Percentiles rank a stretch among this genome's conserved stretches.
Conservation (phyloP, 2,797 vertebrate species). For the Champsocephalus esox region DNA sequence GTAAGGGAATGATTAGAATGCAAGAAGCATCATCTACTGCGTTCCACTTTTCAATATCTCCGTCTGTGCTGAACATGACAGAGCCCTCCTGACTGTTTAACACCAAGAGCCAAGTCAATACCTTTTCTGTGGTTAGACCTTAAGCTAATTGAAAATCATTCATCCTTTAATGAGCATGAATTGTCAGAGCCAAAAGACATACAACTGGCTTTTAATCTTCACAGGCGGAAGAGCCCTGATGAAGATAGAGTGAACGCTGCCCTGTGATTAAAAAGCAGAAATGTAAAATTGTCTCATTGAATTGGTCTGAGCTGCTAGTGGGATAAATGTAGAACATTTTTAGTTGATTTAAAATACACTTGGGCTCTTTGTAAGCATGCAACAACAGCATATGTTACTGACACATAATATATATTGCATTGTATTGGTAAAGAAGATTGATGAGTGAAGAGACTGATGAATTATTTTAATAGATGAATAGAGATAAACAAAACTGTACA, state of each 20-base stretch:
- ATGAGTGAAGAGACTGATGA: not conserved
- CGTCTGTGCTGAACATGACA: slow-evolving; percentile 42
- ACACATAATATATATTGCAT: not conserved
- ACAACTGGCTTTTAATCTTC: slow-evolving; percentile 78
- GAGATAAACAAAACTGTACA: not conserved
- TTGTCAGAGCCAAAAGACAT: slow-evolving; percentile 80
- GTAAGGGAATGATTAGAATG: not conserved
- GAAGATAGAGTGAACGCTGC: slow-evolving; percentile 50
- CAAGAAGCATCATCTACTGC: slow-evolving; percentile 21
- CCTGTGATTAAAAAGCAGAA: slow-evolving; percentile 23
- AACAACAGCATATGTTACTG: not conserved
- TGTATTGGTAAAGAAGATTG: not conserved
- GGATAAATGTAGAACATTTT: slow-evolving; percentile 1
- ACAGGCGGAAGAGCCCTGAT: slow-evolving; percentile 42
- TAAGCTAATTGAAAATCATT: slow-evolving; percentile 80
- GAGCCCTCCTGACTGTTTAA: slow-evolving; percentile 54
- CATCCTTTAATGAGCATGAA: slow-evolving; percentile 77
- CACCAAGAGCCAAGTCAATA: slow-evolving; percentile 68
- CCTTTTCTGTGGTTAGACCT: slow-evolving; percentile 66
- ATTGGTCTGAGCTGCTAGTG: too few relatives aligned
- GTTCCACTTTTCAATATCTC: slow-evolving; percentile 34
- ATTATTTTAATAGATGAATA: slow-evolving; percentile 12
- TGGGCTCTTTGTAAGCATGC: not conserved
- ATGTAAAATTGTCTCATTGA: too few relatives aligned
- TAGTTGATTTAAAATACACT: not conserved